phyloP scores from a whole-genome alignment of 2,888 invertebrate genomes.

The Aspidiotus destructor region DNA sequence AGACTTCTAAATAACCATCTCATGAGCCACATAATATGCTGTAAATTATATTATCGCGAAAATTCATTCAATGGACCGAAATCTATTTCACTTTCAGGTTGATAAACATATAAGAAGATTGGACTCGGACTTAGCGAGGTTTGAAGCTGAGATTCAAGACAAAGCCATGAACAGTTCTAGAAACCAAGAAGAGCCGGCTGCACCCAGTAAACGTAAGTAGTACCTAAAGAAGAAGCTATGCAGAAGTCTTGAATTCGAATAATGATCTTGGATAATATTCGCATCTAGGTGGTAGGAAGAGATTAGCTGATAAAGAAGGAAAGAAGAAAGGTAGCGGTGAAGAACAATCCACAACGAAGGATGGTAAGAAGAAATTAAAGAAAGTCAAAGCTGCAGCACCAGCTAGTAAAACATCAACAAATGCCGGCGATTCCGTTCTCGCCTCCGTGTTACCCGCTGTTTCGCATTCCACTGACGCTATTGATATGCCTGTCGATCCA shows the following conservation, averaged over 20 bases:
- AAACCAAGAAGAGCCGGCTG: constrained; percentile 52
- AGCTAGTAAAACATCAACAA: constrained; percentile 29
- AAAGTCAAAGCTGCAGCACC: constrained; percentile 42
- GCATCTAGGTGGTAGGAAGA: constrained; percentile 56
- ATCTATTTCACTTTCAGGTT: constrained; percentile 47
- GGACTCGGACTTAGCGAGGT: constrained; percentile 90
- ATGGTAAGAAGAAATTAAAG: constrained; percentile 50
- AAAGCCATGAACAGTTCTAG: constrained; percentile 71
- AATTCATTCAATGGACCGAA: too few species aligned
- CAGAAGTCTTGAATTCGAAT: not conserved
- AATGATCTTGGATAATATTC: not conserved
- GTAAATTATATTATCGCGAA: too few species aligned
- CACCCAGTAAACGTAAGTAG: constrained; percentile 41
- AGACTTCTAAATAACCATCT: not conserved
- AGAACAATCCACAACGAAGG: constrained; percentile 44
- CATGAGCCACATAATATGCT: too few species aligned
- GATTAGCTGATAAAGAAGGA: constrained; percentile 55
- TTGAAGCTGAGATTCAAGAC: constrained; percentile 94
- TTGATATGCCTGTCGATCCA: constrained; percentile 89
- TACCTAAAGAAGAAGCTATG: not conserved
- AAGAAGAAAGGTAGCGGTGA: constrained; percentile 50
- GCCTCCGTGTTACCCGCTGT: constrained; percentile 42
- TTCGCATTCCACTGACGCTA: constrained; percentile 79
- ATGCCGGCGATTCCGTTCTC: constrained; percentile 24
- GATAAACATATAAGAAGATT: constrained; percentile 94